Percentiles rank a stretch among this genome's conserved stretches.
Evolutionary conservation across 1,140 invertebrate genomes (phyloP).

Genomic region (Vanessa tameamea): DNA sequence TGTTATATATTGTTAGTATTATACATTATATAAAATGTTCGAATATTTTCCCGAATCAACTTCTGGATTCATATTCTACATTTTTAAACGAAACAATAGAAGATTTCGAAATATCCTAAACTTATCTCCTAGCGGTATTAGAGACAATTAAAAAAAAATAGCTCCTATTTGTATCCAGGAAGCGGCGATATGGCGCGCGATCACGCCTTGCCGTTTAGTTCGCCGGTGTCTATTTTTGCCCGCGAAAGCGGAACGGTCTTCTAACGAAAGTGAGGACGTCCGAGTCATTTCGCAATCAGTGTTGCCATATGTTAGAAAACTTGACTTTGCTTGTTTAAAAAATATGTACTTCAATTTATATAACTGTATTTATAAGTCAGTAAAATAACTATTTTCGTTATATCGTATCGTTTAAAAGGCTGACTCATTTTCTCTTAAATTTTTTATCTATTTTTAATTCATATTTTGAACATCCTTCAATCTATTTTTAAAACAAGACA

Average conservation of each 20-base stretch:
- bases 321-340: no score
- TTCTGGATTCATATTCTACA: not conserved
- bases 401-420: no score
- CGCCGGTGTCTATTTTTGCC: conserved; percentile 62
- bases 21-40: no score
- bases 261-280: conserved; percentile 35
- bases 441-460: not conserved
- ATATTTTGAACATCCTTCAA: not conserved
- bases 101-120: not conserved
- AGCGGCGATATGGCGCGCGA: conserved; percentile 58
- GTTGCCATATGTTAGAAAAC: not conserved
- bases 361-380: no score
- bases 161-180: conserved; percentile 53
- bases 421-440: not conserved
- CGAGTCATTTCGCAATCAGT: conserved; percentile 31
- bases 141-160: not conserved
- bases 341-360: no score
- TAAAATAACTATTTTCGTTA: no score
- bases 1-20: no score
- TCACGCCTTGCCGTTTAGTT: conserved; percentile 45
- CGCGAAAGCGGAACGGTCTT: conserved; percentile 65
- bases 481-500: conserved; percentile 13
- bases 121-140: not conserved
- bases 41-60: no score
- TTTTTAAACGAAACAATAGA: not conserved